Base-by-base conservation (phyloP, 92 coral and sea anemone genomes). In the Umimayanthus chanpuru region DNA sequence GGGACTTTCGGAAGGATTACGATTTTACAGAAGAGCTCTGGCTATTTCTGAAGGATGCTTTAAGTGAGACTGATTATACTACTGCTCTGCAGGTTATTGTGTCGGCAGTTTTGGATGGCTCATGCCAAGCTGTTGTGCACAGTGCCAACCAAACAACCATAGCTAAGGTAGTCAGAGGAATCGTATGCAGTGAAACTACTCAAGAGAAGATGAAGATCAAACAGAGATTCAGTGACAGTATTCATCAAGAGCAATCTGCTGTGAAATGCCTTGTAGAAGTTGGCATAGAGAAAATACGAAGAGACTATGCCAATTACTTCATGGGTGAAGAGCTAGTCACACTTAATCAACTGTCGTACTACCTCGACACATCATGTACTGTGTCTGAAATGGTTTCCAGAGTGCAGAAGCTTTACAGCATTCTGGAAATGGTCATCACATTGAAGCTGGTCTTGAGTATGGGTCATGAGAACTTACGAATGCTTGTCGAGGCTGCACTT, bases 11-110 rank as follows among this genome's bases (percentile, higher is more conserved):
- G 32, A 96, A 97, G 72, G 99, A 97, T 77, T 90, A 95, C 72
- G 99, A 97, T 80, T 95, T 95, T 41, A 93, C 99, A 14, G 99
- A 97, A 86, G 85, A 91, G 65, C 90, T 97, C 18, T 97, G 99
- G 99, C 89, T 97, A 29, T 85, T 95, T 28, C 81, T 97, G 79
- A 95, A 97, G 70, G 98, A 95, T 90, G 93, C 95, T 49, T 26
- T 89, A 18, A 92, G 93, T 81, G 90, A 89, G 68, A 89, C 50
- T 43, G 96, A 97, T 86, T 94, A 94, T 73, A 23, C 81, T 38
- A 49, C 94, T 66, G 89, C 97, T 61, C 85, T 95, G 65, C 91
- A 93, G 68, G 81, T 85, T 2, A 88, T 94, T 80, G 73, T 86
- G 38, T 84, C 85, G 68, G 96, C 97, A 15, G 88, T 94, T n/a